Evolutionary conservation across 2,888 invertebrate species (phyloP), one percentile per base, ranked within the genome.

Genomic region (Drosophila picticornis): DNA sequence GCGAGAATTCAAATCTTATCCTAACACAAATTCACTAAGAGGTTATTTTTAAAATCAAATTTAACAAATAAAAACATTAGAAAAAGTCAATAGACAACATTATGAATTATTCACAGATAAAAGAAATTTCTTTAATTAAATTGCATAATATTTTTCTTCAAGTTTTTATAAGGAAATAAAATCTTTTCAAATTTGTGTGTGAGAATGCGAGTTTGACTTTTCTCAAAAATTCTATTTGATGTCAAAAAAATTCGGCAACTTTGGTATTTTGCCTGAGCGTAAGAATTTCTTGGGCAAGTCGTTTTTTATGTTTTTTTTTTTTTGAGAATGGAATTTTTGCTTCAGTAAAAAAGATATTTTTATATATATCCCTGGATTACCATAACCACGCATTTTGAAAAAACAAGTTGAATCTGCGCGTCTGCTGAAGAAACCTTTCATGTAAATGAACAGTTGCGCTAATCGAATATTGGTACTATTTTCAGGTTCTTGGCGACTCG

Each of bases 401-500:
- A 48, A 25, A n/a, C 0, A 11, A 25, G 16, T 43, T 51, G 13
- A 43, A 25, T 52, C 27, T 36, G n/a, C 19, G 55, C 32, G 9
- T 32, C n/a, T 32, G 11, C 16, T 27, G 6, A 11, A 25, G 11
- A 9, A 36, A 51, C 9, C 13, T 2, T 56, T 29, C 1, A 34
- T 27, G 25, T 43, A 9, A 48, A 10, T n/a, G 4, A 19, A 22
- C 19, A 27, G 2, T 25, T 48, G 1, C n/a, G 32, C 57, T 55
- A 75, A 55, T 70, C 40, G 16, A 19, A 29, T 9, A 48, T 13
- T 43, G 48, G 10, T 53, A 48, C 10, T 58, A 31, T 53, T 77
- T 84, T 32, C 94, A 96, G 97, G 96, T 83, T 95, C 95, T 86
- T 99, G 99, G 99, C 96, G 96, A 90, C 95, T 99, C 50, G 98